phyloP scores from a whole-genome alignment of 1,140 invertebrate species.

The Caenorhabditis elegans region WBcel235 BX284602.5:10985001-10985500 shows the following conservation, averaged over 20 bases:
- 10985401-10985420: constrained; percentile 51
- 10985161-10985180: constrained; percentile 32
- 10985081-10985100: constrained; percentile 67
- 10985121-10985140: constrained; percentile 63
- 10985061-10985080: constrained; percentile 67
- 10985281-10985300: constrained; percentile 47
- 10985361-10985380: constrained; percentile 49
- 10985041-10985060: constrained; percentile 83
- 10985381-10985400: constrained; percentile 47
- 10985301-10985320: constrained; percentile 44
- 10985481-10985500: constrained; percentile 52
- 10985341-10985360: constrained; percentile 47
- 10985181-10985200: too few relatives aligned
- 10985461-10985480: too few relatives aligned
- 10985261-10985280: constrained; percentile 51
- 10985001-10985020: too few relatives aligned
- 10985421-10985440: too few relatives aligned
- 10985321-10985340: constrained; percentile 42
- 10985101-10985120: constrained; percentile 67
- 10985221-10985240: constrained; percentile 41
- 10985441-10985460: too few relatives aligned
- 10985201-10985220: constrained; percentile 53
- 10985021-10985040: constrained; percentile 80
- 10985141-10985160: constrained; percentile 50
- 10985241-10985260: constrained; percentile 38